These are phyloP conservation scores for Trichonephila clavipes DNA, from an alignment of 1,140 invertebrate genomes.

Conservation along the genomic window DNA sequence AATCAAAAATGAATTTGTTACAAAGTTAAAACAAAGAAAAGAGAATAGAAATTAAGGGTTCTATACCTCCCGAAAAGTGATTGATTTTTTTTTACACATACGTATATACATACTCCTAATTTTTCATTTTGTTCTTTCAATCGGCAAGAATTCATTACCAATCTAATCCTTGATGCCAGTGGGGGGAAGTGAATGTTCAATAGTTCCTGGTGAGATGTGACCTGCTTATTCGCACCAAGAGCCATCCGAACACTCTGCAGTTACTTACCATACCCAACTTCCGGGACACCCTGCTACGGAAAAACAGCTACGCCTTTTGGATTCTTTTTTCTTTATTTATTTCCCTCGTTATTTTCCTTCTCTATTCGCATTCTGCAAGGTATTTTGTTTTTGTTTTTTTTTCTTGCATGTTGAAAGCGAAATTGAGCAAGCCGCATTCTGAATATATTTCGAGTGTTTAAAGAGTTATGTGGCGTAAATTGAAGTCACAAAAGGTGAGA, in stretches of 20 bases:
- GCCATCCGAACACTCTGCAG: neutral
- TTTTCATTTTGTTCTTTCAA: neutral
- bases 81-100: slow-evolving; percentile 1
- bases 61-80: neutral
- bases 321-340: neutral
- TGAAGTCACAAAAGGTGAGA: neutral
- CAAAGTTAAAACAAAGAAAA: neutral
- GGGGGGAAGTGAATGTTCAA: neutral
- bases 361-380: neutral
- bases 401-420: neutral
- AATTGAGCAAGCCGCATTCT: neutral
- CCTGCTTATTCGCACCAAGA: slow-evolving; percentile 20
- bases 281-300: slow-evolving; percentile 33
- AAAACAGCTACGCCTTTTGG: slow-evolving; percentile 37
- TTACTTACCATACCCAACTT: slow-evolving; percentile 31
- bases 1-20: slow-evolving; percentile 10
- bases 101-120: neutral
- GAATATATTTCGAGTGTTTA: neutral
- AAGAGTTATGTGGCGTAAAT: neutral
- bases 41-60: neutral
- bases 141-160: neutral
- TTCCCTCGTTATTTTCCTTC: neutral
- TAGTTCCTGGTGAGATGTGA: slow-evolving; percentile 33
- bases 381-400: neutral
- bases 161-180: slow-evolving; percentile 24